A percentile compares a stretch with the other conserved stretches of the same genome.
phyloP scores from a whole-genome alignment of 2,888 invertebrate genomes.

The Linyphia triangularis region DNA sequence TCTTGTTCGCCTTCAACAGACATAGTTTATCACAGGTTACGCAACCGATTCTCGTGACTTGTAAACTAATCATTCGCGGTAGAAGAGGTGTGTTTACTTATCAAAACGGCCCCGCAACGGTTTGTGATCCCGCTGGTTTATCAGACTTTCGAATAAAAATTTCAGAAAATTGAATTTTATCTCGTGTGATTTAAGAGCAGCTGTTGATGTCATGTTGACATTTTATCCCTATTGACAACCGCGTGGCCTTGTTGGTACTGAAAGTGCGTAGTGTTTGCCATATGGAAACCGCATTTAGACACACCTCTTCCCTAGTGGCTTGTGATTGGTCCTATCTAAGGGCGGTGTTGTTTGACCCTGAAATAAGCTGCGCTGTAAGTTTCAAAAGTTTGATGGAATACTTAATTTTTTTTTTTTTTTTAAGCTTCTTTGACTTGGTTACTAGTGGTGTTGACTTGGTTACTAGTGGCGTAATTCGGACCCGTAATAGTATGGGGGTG shows the following conservation, averaged over 20 bases:
- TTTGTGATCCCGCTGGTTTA: constrained; percentile 10
- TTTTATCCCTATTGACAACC: background rate
- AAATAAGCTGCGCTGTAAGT: background rate
- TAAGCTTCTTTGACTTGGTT: no score
- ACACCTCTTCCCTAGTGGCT: constrained; percentile 34
- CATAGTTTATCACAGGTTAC: background rate
- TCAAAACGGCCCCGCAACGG: constrained; percentile 1
- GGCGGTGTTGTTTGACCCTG: constrained; percentile 42
- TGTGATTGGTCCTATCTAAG: constrained; percentile 54
- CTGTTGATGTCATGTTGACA: background rate
- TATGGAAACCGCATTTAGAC: background rate
- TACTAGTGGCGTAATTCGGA: no score
- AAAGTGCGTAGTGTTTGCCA: constrained; percentile 46
- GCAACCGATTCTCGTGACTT: constrained; percentile 28
- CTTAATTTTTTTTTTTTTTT: no score
- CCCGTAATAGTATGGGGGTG: no score
- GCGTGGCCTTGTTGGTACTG: background rate
- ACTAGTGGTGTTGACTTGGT: no score
- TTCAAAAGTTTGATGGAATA: no score
- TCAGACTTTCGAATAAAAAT: background rate
- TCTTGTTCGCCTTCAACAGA: no score
- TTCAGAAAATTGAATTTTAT: background rate
- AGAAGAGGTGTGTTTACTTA: constrained; percentile 50
- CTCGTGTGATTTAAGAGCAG: background rate
- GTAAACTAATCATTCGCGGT: background rate